Evolutionary conservation across 2,113 vertebrate genomes (phyloP).

Genomic region (Pituophis catenifer): DNA sequence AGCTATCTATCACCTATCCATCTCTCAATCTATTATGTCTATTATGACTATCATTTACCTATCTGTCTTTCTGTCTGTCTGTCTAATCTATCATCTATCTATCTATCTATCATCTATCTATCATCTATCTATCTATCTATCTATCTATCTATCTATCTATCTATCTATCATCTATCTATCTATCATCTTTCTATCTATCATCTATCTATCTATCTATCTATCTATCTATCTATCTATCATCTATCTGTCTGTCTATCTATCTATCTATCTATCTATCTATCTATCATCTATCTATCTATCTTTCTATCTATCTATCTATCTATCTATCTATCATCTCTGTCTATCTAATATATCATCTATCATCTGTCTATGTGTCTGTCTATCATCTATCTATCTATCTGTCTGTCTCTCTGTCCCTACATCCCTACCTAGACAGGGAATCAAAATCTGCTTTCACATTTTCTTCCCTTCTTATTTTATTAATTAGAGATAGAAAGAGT

Average conservation of each 20-base stretch:
- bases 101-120: too few species aligned
- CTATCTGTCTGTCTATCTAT: too few species aligned
- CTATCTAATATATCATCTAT: too few species aligned
- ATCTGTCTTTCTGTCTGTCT: not conserved
- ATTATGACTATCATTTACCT: not conserved
- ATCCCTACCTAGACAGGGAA: not conserved
- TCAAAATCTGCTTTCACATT: constrained; percentile 16
- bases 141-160: too few species aligned
- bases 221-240: not conserved
- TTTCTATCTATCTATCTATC: too few species aligned
- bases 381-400: too few species aligned
- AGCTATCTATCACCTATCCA: not conserved
- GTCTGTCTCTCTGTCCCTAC: not conserved
- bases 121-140: too few species aligned
- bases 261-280: not conserved
- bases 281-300: too few species aligned
- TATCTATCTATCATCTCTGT: not conserved
- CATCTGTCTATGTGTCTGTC: too few species aligned
- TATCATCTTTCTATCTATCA: too few species aligned
- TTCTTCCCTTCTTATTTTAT: constrained; percentile 20
- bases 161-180: too few species aligned
- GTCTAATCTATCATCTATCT: not conserved
- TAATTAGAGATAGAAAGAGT: constrained; percentile 25
- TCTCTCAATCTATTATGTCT: not conserved
- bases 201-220: too few species aligned